Evolutionary conservation across 2,888 invertebrate genomes (phyloP), one percentile per base, ranked within the genome.

Genomic region (Hybos culiciformis): DNA sequence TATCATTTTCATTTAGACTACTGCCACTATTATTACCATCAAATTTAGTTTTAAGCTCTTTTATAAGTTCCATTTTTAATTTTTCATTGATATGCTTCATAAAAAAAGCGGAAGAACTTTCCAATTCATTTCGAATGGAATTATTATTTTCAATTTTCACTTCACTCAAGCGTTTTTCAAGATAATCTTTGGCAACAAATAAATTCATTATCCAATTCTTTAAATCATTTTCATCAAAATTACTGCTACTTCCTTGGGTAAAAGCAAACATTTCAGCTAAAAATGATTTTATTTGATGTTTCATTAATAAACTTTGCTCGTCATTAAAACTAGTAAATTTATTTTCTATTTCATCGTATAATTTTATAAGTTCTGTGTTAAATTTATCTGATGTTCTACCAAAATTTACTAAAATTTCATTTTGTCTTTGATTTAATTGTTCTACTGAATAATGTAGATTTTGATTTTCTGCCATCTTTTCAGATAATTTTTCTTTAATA

Each of bases 101-200:
- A 19, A 64, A 48, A 37, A 65, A 45, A 41, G 56, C 54, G 15
- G 69, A 61, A 4, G 69, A 60, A 15, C 57, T 56, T 44, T 70
- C 64, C 32, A 69, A 63, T 50, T 70, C 66, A 1, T 61, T 56
- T 45, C 65, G 59, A 32, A 73, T 56, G 42, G 60, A 60, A 29
- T 56, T 54, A 29, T 69, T 64, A 24, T 69, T 53, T 46, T 65
- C 62, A 4, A 57, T 50, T 9, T 74, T 73, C 51, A 77, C 58
- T 39, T 73, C 73, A 0, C 70, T 64, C 36, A 77, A 57, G 57
- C 59, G 71, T 58, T 59, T 55, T 53, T 78, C 76, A 52, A 78
- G 62, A 49, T 76, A 72, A n/a, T 74, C 70, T 52, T 75, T 78
- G 6, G 75, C 74, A 12, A 78, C 66, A 48, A 78, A 78, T 38